phyloP scores from a whole-genome alignment of 2,113 vertebrate species.

The Pyrgilauda ruficollis region DNA sequence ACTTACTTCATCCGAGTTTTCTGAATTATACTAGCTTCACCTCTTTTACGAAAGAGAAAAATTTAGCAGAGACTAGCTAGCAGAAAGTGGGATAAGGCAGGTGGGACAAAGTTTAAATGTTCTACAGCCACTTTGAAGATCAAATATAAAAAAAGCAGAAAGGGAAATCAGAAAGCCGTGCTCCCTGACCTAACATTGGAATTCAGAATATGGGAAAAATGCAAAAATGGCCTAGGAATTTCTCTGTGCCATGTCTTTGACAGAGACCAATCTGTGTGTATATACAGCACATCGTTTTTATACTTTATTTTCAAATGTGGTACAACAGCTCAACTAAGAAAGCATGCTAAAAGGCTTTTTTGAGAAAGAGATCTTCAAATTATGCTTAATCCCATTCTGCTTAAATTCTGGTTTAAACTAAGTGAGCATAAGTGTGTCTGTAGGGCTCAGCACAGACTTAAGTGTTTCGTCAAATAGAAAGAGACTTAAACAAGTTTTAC shows the following conservation, averaged over 20 bases:
- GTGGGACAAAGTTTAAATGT: background rate
- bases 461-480: background rate
- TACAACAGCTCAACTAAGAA: background rate
- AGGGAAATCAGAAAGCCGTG: background rate
- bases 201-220: constrained; percentile 26
- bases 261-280: background rate
- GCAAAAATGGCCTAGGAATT: background rate
- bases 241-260: background rate
- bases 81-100: background rate
- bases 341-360: background rate
- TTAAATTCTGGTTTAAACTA: background rate
- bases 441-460: background rate
- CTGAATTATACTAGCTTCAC: background rate
- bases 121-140: background rate
- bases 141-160: background rate
- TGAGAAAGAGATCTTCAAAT: background rate
- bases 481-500: background rate
- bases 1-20: background rate
- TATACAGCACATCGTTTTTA: background rate
- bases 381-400: background rate
- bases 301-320: background rate
- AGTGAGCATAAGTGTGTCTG: background rate
- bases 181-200: background rate
- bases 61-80: background rate
- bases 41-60: background rate